A percentile compares a stretch with the other conserved stretches of the same genome.
Conservation (phyloP, 1,140 invertebrate genomes). For the Proctacanthus coquilletti region DNA sequence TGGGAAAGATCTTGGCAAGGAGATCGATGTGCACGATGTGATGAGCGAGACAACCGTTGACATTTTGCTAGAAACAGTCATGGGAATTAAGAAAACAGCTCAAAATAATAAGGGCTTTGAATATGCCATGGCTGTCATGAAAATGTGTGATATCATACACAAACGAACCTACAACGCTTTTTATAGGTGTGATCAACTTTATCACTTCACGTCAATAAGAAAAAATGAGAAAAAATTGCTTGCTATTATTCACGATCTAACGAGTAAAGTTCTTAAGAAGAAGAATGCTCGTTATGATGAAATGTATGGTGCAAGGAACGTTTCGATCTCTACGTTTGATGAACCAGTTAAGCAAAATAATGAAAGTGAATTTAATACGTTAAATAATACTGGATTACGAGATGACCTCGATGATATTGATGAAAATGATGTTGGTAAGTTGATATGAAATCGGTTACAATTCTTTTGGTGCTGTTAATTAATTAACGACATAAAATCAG, state of each 20-base stretch:
- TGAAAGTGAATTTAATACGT: constrained; percentile 14
- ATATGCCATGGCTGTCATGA: constrained; percentile 58
- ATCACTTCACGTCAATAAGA: constrained; percentile 40
- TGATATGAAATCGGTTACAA: no score
- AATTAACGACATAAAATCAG: no score
- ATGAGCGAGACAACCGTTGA: constrained; percentile 75
- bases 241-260: constrained; percentile 45
- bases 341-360: constrained; percentile 17
- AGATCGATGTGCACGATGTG: constrained; percentile 70
- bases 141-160: constrained; percentile 57
- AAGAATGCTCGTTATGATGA: constrained; percentile 37
- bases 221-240: constrained; percentile 42
- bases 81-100: constrained; percentile 48
- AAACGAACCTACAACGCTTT: constrained; percentile 45
- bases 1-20: constrained; percentile 41
- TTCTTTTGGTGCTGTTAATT: no score
- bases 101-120: constrained; percentile 47
- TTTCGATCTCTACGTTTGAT: constrained; percentile 18
- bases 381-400: constrained; percentile 34
- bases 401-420: constrained; percentile 58
- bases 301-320: constrained; percentile 31
- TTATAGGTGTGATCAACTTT: constrained; percentile 40
- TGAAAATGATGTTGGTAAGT: constrained; percentile 48
- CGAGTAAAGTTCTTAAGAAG: constrained; percentile 42
- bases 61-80: constrained; percentile 66